A percentile compares a stretch with the other conserved stretches of the same genome.
phyloP scores from a whole-genome alignment of 2,888 invertebrate species.

The Hemistola chrysoprasaria region DNA sequence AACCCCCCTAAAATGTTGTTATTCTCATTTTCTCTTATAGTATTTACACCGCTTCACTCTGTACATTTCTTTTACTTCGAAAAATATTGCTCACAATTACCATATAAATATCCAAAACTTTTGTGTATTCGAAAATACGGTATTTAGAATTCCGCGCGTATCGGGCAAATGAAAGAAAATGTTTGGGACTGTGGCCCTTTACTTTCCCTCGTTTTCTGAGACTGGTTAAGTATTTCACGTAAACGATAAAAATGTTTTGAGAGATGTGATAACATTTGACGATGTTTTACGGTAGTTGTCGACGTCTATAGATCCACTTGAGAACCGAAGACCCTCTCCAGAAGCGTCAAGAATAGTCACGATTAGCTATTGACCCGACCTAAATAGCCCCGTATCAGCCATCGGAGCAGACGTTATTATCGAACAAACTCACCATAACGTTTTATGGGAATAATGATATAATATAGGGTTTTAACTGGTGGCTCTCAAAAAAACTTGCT shows the following conservation, averaged over 20 bases:
- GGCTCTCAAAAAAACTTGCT: constrained; percentile 38
- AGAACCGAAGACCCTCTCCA: constrained; percentile 40
- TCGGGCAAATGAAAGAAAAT: constrained; percentile 5
- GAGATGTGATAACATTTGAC: constrained; percentile 19
- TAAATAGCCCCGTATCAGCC: constrained; percentile 61
- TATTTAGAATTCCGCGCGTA: constrained; percentile 13
- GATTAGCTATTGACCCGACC: constrained; percentile 69
- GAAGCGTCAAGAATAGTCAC: constrained; percentile 54
- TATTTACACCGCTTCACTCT: constrained; percentile 13
- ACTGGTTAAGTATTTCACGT: background rate
- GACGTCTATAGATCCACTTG: constrained; percentile 22
- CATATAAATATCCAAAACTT: constrained; percentile 23
- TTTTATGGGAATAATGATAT: constrained; percentile 46
- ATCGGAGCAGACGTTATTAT: constrained; percentile 56
- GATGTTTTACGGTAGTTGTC: constrained; percentile 20
- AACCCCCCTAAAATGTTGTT: constrained; percentile 12
- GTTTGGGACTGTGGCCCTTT: constrained; percentile 1
- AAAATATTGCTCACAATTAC: constrained; percentile 22
- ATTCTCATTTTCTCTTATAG: constrained; percentile 12
- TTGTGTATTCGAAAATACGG: constrained; percentile 16
- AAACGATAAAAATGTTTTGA: background rate
- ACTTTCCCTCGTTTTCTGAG: background rate
- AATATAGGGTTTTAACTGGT: constrained; percentile 36
- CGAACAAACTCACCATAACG: constrained; percentile 53
- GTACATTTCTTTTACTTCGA: constrained; percentile 16